Percentiles rank a stretch among this genome's conserved stretches.
phyloP scores from a whole-genome alignment of 2,888 invertebrate genomes.

The Belgica antarctica region DNA sequence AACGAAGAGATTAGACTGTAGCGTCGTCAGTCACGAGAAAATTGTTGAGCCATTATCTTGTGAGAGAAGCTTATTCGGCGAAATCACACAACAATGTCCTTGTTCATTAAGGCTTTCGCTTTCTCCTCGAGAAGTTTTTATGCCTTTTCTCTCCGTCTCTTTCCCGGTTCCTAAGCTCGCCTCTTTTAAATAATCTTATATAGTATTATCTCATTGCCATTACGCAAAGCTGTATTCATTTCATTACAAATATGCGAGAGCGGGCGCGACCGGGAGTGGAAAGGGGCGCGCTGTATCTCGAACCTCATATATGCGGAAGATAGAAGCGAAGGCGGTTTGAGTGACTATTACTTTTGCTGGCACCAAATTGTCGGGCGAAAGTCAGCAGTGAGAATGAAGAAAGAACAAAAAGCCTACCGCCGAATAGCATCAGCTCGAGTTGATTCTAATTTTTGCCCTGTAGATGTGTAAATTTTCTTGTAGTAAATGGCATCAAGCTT shows the following conservation, averaged over 20 bases:
- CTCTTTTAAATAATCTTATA: constrained; percentile 36
- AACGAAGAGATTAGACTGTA: too few relatives aligned
- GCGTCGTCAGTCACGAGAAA: constrained; percentile 10
- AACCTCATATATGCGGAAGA: constrained; percentile 26
- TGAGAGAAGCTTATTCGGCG: constrained; percentile 32
- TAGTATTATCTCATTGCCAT: constrained; percentile 32
- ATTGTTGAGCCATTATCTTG: constrained; percentile 34
- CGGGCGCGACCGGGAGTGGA: too few relatives aligned
- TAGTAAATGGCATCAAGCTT: neutral
- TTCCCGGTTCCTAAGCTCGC: too few relatives aligned
- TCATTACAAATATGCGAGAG: constrained; percentile 21
- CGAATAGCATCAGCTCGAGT: constrained; percentile 21
- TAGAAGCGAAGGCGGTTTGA: constrained; percentile 8
- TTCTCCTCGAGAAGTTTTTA: constrained; percentile 22
- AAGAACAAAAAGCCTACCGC: too few relatives aligned
- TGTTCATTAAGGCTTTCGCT: constrained; percentile 12
- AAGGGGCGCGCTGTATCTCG: too few relatives aligned
- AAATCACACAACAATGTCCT: constrained; percentile 7
- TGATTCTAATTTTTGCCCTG: constrained; percentile 14
- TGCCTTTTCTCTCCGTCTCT: neutral
- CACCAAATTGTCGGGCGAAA: constrained; percentile 39
- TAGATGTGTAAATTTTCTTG: constrained; percentile 5
- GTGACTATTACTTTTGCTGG: constrained; percentile 41
- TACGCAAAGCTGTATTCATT: constrained; percentile 25
- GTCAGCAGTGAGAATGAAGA: constrained; percentile 8